Evolutionary conservation across 2,797 vertebrate species (phyloP).

Genomic region (Enteromius thamalakanensis): DNA sequence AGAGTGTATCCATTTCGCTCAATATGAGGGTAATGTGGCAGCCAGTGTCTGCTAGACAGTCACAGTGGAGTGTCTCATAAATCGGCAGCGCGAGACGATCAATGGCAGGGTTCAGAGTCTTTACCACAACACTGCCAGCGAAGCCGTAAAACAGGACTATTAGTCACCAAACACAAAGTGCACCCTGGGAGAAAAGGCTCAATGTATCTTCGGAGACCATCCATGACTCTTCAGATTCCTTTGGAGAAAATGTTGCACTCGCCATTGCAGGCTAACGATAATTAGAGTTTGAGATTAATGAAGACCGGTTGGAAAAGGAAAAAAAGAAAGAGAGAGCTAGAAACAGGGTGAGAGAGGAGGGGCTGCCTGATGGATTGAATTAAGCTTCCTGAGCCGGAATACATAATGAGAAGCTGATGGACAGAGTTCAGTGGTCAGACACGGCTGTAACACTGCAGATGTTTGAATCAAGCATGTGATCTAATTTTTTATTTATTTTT

Average conservation of each 20-base stretch:
- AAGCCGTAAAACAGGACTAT: constrained; percentile 48
- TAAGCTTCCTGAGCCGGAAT: constrained; percentile 23
- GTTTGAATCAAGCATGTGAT: background rate
- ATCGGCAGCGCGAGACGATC: constrained; percentile 49
- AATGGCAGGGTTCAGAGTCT: constrained; percentile 47
- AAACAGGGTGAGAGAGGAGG: constrained; percentile 10
- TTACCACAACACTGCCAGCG: constrained; percentile 40
- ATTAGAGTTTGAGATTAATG: constrained; percentile 41
- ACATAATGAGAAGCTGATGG: constrained; percentile 6
- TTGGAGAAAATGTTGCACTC: constrained; percentile 19
- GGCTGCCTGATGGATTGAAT: constrained; percentile 12
- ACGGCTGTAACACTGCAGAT: background rate
- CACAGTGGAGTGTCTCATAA: constrained; percentile 45
- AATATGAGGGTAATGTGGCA: constrained; percentile 35
- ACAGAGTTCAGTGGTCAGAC: constrained; percentile 28
- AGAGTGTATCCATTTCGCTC: constrained; percentile 23
- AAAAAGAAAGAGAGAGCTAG: constrained; percentile 20
- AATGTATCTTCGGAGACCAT: constrained; percentile 34
- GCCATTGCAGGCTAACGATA: constrained; percentile 38
- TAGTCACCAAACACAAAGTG: constrained; percentile 48
- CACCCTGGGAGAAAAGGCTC: constrained; percentile 30
- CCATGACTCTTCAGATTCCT: constrained; percentile 31
- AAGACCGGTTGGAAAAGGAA: constrained; percentile 2
- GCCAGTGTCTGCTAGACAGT: constrained; percentile 39
- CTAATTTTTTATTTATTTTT: background rate